Base-by-base conservation (phyloP, 2,888 invertebrate genomes). In the Scaptomyza tumidula region DNA sequence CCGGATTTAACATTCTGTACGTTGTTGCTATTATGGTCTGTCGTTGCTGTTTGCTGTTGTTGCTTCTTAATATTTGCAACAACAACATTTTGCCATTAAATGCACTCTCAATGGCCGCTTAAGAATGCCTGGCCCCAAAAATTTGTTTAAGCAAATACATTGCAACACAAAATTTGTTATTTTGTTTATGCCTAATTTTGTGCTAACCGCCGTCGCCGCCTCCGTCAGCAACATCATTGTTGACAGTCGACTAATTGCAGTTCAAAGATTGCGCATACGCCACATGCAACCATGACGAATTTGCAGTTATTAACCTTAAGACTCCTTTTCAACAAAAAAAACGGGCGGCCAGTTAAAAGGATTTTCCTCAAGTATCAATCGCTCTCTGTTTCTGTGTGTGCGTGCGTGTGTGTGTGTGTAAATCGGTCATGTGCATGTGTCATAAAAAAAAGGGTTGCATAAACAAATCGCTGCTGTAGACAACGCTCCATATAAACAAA, bases 101-200 rank as follows among this genome's bases (percentile, higher is more conserved):
- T 86, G 86, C 80, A 77, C 83, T 83, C 83, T 83, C 79, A 79
- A 71, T 80, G 75, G 83, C 70, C 74, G 88, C 84, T 86, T 88
- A 84, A 88, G 73, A 84, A 80, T 84, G 75, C 75, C 75, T 66
- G 65, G 70, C 76, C 59, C 58, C 66, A 55, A 74, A 71, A 58
- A 79, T n/a, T n/a, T 86, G 86, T 86, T 84, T 86, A 86, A 75
- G 63, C 83, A 81, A 83, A 88, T 77, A 33, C 33, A 86, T 50
- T 54, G 46, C 55, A 62, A 56, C 73, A 19, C 46, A 59, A 41
- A 41, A 59, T 39, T 49, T 50, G 4, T 19, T 41, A 14, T 39
- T 75, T 63, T 73, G 59, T 73, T 72, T 72, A 72, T 45, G 48
- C 73, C 48, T 5, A 41, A 75, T 45, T 44, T 60, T 52, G 5